Percentiles rank a stretch among this genome's conserved stretches.
phyloP scores from a whole-genome alignment of 1,140 invertebrate genomes.

The Drosophila mojavensis region DNA sequence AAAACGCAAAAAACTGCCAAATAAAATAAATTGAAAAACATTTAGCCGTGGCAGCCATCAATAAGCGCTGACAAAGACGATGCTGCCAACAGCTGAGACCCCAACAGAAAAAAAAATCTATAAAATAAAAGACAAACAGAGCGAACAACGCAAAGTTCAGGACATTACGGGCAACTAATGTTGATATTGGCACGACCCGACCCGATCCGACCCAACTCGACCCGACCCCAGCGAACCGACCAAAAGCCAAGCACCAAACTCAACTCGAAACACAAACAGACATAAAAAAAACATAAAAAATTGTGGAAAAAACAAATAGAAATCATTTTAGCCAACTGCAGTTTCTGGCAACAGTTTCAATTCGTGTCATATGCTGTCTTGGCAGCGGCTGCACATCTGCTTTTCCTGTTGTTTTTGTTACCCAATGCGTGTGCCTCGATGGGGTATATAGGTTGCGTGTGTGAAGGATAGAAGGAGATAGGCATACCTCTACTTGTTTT shows the following conservation, averaged over 20 bases:
- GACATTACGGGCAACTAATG: constrained; percentile 78
- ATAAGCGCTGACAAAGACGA: constrained; percentile 79
- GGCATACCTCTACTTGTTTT: too few species aligned
- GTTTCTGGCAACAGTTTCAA: constrained; percentile 54
- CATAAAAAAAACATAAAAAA: constrained; percentile 59
- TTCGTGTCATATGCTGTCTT: constrained; percentile 55
- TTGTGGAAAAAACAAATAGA: constrained; percentile 10
- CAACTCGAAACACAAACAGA: constrained; percentile 68
- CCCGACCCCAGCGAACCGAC: constrained; percentile 11
- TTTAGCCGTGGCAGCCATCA: constrained; percentile 73
- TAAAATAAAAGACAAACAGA: constrained; percentile 11
- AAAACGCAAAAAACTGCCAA: constrained; percentile 31
- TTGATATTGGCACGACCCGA: constrained; percentile 64
- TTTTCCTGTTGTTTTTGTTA: constrained; percentile 15
- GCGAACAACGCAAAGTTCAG: constrained; percentile 56
- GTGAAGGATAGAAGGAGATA: not conserved
- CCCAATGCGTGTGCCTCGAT: not conserved
- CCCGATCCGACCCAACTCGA: constrained; percentile 8
- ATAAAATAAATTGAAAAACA: constrained; percentile 82
- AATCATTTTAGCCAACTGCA: constrained; percentile 76
- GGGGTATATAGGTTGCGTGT: not conserved
- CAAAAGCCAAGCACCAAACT: constrained; percentile 28
- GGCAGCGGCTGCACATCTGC: constrained; percentile 64
- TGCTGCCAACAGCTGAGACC: constrained; percentile 70
- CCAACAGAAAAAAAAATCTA: constrained; percentile 5